phyloP scores from a whole-genome alignment of 2,888 invertebrate genomes.

The Ochropleura leucogaster region DNA sequence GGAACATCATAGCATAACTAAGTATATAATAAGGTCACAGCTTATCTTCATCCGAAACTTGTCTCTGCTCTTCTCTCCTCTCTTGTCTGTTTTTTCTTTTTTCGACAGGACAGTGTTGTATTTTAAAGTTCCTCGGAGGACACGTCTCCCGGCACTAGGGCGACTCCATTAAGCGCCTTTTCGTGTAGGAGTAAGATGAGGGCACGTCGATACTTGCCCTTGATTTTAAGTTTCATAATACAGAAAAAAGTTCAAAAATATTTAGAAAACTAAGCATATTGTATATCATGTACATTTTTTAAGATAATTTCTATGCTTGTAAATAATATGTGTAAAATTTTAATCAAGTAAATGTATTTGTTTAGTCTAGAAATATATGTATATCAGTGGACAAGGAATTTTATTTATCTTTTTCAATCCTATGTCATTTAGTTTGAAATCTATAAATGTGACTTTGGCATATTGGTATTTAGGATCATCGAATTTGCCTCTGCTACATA shows the following conservation, averaged over 20 bases:
- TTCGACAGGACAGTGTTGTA: background rate
- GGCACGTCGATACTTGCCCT: background rate
- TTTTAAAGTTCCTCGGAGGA: background rate
- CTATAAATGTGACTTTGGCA: too few species aligned
- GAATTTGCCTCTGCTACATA: too few species aligned
- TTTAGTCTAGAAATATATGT: conserved; percentile 53
- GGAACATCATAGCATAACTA: too few species aligned
- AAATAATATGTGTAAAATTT: conserved; percentile 52
- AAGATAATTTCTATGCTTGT: conserved; percentile 46
- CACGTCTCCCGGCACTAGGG: background rate
- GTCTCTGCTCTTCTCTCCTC: too few species aligned
- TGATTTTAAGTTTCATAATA: background rate
- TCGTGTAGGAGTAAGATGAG: background rate
- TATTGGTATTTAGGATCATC: too few species aligned
- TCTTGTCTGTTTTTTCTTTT: background rate
- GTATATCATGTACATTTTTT: conserved; percentile 49
- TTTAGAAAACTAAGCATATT: conserved; percentile 25
- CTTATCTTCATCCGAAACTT: too few species aligned
- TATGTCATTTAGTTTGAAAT: too few species aligned
- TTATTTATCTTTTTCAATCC: conserved; percentile 1
- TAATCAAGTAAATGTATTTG: conserved; percentile 28
- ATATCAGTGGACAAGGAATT: conserved; percentile 41
- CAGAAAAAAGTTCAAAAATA: conserved; percentile 30
- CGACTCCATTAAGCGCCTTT: background rate
- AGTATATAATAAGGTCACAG: too few species aligned